phyloP scores from a whole-genome alignment of 2,113 vertebrate genomes.

The Tapirus terrestris region DNA sequence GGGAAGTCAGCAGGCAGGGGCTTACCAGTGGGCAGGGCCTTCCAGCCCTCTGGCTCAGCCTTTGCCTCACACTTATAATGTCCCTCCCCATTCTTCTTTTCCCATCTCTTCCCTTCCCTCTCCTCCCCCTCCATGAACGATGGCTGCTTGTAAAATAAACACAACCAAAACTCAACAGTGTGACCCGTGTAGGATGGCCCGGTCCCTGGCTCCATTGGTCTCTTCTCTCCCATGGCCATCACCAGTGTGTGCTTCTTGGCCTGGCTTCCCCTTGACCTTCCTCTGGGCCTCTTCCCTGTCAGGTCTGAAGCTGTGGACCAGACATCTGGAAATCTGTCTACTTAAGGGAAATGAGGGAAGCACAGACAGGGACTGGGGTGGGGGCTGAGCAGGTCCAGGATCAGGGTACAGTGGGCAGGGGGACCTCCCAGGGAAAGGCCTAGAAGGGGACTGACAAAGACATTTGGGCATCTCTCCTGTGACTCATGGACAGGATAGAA shows the following conservation, averaged over 20 bases:
- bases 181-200: neutral
- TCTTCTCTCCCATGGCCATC: neutral
- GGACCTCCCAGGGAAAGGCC: neutral
- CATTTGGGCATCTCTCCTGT: neutral
- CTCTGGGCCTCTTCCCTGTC: neutral
- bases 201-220: fast-evolving
- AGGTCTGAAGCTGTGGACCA: neutral
- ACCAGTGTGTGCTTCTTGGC: neutral
- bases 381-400: neutral
- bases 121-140: neutral
- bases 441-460: neutral
- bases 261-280: neutral
- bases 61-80: constrained; percentile 84
- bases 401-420: neutral
- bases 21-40: constrained; percentile 58
- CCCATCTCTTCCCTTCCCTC: neutral
- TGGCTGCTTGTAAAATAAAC: constrained; percentile 58
- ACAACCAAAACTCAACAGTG: neutral
- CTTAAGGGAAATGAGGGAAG: neutral
- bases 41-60: constrained; percentile 77
- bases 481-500: neutral
- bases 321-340: neutral
- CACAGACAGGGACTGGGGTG: neutral
- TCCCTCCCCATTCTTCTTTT: neutral
- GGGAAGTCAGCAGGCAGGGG: constrained; percentile 66